Base-by-base conservation (phyloP, 2,888 invertebrate genomes). In the Euplexia lucipara region DNA sequence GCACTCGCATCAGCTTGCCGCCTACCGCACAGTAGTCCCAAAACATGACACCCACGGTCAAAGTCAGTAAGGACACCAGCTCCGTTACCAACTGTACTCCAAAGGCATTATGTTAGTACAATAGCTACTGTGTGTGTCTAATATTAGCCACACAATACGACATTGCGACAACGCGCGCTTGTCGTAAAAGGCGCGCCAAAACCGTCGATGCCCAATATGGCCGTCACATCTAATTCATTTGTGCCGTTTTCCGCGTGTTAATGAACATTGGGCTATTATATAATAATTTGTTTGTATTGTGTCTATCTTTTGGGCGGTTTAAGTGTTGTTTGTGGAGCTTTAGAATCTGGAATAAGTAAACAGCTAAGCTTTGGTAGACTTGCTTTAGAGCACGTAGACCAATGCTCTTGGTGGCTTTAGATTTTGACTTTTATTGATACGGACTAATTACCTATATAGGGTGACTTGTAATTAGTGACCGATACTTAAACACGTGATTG, bases 131-230 rank as follows among this genome's bases (percentile, higher is more conserved):
- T 62, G 73, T 70, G 79, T 62, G 62, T 86, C 88, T 90, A 90
- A 88, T 85, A 88, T 86, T 90, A 90, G 84, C 76, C 54, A 80
- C 83, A 89, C 90, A 88, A 90, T 89, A 72, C 81, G 57, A 83
- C 84, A 89, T 87, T 87, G 84, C 85, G 78, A 70, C 70, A 67
- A 63, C 78, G 82, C 70, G 69, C 69, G 18, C 48, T 57, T 47
- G 66, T 51, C 75, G 47, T 63, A 72, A 75, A 71, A 77, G 78
- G 72, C 59, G 65, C 66, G 58, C 77, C 80, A 82, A 83, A 82
- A 79, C 65, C 76, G 69, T 75, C 76, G 63, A 52, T 22, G 26
- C 62, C 82, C 60, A 76, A 83, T 79, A 89, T 83, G 88, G 88
- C 68, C 45, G 62, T 70, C 77, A 75, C 83, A 76, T 74, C 78